Evolutionary conservation across 2,797 vertebrate species (phyloP), one percentile per base, ranked within the genome.

Genomic region (Amazona finschi): DNA sequence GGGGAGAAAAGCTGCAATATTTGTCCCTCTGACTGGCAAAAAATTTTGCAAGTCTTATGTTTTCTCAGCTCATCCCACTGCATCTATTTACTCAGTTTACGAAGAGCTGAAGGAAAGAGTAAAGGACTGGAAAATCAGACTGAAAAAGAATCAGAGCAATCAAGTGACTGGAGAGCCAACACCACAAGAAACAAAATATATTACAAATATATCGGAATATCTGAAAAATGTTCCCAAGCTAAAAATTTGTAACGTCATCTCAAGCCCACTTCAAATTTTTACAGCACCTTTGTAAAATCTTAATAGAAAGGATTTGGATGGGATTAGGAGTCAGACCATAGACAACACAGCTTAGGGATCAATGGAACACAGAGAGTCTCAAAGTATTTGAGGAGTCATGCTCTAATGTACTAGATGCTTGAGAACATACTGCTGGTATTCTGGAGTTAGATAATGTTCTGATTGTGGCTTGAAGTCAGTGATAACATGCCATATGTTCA

Each of bases 401-500:
- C 93, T 94, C 83, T 85, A 79, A 93, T 90, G 95, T 96, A 91
- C 71, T 8, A 88, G 87, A 91, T 74, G 44, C 76, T 75, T 39
- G 64, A 82, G 95, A 95, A 96, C 87, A 94, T 67, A 36, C 87
- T 96, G 94, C 74, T 91, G 92, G 41, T 76, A 76, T 84, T 88
- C 87, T 65, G 91, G 2, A 96, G 73, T 76, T 96, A 88, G 94
- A 88, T 90, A 88, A 74, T 72, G 83, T 94, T 92, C 91, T 90
- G 91, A 81, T 86, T 89, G 91, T 79, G 65, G 74, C 84, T 91
- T 82, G 82, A 95, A 97, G 78, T 93, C 87, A 91, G 74, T 79
- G 92, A 93, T 92, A 94, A 95, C 94, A 93, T 94, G 87, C 95
- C 96, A 95, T 96, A 95, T 94, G 95, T 94, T 96, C 83, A 57